These are phyloP conservation scores for Cephus sareptanus DNA, from an alignment of 2,888 invertebrate species.

Conservation along the genomic window DNA sequence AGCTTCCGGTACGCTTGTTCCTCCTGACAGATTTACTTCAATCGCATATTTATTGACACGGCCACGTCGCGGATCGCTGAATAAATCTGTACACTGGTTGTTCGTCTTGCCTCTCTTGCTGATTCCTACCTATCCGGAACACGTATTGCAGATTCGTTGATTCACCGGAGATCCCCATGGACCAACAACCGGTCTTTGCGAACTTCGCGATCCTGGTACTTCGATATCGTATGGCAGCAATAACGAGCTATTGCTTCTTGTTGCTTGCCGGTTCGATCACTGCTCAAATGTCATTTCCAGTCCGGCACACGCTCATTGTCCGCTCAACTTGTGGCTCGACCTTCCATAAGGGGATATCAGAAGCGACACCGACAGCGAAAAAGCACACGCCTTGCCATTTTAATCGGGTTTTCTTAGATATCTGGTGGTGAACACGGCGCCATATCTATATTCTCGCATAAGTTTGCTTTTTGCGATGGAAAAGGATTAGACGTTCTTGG, in stretches of 20 bases:
- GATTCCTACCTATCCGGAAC: not conserved
- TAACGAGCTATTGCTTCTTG: constrained; percentile 31
- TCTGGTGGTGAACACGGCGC: constrained; percentile 28
- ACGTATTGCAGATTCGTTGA: not conserved
- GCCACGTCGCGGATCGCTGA: not conserved
- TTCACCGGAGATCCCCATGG: not conserved
- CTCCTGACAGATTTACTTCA: not conserved
- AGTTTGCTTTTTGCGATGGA: constrained; percentile 33
- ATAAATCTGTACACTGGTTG: not conserved
- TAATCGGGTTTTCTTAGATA: constrained; percentile 45
- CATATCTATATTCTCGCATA: constrained; percentile 50
- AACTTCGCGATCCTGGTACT: not conserved
- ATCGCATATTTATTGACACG: not conserved
- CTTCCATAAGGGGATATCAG: constrained; percentile 46
- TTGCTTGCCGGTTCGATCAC: constrained; percentile 29
- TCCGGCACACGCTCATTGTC: constrained; percentile 57
- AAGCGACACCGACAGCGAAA: constrained; percentile 53
- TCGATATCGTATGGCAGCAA: constrained; percentile 23
- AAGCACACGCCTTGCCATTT: constrained; percentile 46
- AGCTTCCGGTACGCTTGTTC: not conserved
- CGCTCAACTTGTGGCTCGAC: constrained; percentile 28
- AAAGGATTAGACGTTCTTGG: not conserved
- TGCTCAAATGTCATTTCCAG: constrained; percentile 57
- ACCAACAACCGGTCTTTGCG: not conserved
- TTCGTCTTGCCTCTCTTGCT: not conserved